Conservation (phyloP, 1,140 invertebrate species). For the Pomacea maculata region DNA sequence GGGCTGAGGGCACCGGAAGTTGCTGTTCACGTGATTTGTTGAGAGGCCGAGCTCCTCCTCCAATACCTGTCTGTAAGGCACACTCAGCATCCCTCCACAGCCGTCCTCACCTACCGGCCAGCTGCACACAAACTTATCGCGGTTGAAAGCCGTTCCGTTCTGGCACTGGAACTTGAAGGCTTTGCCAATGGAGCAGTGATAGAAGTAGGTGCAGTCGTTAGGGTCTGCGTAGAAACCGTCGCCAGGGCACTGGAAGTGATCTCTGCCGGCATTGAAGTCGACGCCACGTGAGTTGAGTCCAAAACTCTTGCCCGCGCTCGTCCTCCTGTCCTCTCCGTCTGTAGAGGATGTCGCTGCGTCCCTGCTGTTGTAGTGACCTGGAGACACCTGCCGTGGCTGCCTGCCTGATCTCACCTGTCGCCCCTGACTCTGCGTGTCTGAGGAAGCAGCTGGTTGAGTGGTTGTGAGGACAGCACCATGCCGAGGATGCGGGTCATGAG, state of each 20-base stretch:
- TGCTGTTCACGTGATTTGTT: not conserved
- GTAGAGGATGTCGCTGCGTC: too few relatives aligned
- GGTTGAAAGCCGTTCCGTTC: conserved; percentile 18
- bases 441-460: not conserved
- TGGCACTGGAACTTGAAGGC: conserved; percentile 14
- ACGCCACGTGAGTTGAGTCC: not conserved
- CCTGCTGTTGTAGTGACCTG: not conserved
- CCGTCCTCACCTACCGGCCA: conserved; percentile 16
- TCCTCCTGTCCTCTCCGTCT: not conserved
- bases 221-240: conserved; percentile 24
- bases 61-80: not conserved
- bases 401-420: not conserved
- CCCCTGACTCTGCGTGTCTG: not conserved
- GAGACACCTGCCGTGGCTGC: not conserved
- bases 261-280: not conserved
- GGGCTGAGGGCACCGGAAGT: conserved; percentile 29
- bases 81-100: conserved; percentile 16
- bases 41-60: not conserved
- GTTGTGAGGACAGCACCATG: not conserved
- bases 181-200: conserved; percentile 16
- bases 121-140: conserved; percentile 14
- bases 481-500: not conserved
- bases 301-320: not conserved
- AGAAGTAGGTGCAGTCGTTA: conserved; percentile 15
- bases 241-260: conserved; percentile 12